Base-by-base conservation (phyloP, 2,888 invertebrate species). In the Stenurella melanura region DNA sequence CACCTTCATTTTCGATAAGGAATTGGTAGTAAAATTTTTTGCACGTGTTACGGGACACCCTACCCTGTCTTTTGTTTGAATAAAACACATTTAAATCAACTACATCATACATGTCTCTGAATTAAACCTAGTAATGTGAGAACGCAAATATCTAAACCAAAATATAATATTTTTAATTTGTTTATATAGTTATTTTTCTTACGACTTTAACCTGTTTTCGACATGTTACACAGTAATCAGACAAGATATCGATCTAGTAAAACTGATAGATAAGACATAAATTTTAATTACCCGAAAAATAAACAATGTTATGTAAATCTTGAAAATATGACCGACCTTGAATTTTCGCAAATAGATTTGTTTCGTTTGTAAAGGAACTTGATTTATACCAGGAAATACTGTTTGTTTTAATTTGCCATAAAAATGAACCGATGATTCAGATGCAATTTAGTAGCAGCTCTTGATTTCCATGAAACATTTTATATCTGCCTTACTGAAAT, bases 291-390 rank as follows among this genome's bases (percentile, higher is more conserved):
- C 54, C 11, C 9, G 56, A 54, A 56, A 56, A 54, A 30, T 30
- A 67, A 56, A 56, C 54, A 67, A 30, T n/a, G 15, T 56, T 26
- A 67, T 56, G 30, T 56, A 68, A 67, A 56, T 30, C 56, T 15
- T 54, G 56, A 21, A 19, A 63, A 68, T 68, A 56, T 68, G 58
- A 69, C 69, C 69, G 58, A 11, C 58, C 69, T 69, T 69, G 69
- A 69, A 58, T 69, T 58, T 30, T 18, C 57, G 57, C 12, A 58
- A 69, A 58, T 58, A 69, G 18, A 10, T 58, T 19, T 69, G 30
- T 69, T 58, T 57, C n/a, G 11, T 58, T 56, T 18, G 26, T 42
- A n/a, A 15, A 18, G 26, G 34, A 61, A 30, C 67, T 26, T 26
- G 6, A 54, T 21, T 7, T 15, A 19, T 38, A 21, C 50, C 61